These are phyloP conservation scores for Drosophila pallidifrons DNA, from an alignment of 1,140 invertebrate genomes.

Conservation along the genomic window DNA sequence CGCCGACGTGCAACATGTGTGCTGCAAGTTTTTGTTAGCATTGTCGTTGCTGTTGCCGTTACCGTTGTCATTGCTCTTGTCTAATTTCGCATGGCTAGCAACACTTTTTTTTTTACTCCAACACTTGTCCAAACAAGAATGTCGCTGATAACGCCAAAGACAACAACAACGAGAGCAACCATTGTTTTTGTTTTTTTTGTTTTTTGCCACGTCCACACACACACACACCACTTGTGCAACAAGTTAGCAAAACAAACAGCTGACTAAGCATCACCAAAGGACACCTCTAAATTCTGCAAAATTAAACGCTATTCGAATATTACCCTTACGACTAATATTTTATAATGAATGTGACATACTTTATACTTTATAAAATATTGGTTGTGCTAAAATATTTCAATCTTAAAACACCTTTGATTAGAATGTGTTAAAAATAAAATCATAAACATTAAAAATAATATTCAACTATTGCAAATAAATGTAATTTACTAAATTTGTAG, in stretches of 20 bases:
- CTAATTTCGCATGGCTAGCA: conserved; percentile 31
- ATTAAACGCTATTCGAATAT: no score
- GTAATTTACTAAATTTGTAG: no score
- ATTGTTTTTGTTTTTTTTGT: conserved; percentile 25
- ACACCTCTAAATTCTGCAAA: not conserved
- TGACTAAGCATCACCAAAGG: not conserved
- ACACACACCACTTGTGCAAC: conserved; percentile 41
- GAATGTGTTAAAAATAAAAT: no score
- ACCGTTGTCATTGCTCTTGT: conserved; percentile 6
- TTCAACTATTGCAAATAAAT: no score
- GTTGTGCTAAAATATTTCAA: no score
- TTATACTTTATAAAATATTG: no score
- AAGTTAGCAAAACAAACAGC: conserved; percentile 44
- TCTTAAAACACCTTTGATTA: no score
- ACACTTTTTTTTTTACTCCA: conserved; percentile 9
- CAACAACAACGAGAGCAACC: conserved; percentile 11
- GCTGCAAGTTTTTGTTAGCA: conserved; percentile 44
- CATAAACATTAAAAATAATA: no score
- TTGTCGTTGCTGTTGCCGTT: conserved; percentile 9
- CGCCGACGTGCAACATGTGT: conserved; percentile 48
- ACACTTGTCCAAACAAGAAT: conserved; percentile 43
- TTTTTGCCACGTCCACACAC: conserved; percentile 37
- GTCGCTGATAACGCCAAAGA: not conserved
- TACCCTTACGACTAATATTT: no score
- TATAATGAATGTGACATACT: no score